A percentile compares a stretch with the other conserved stretches of the same genome.
phyloP scores from a whole-genome alignment of 2,113 vertebrate genomes.

The Ardeotis arabs region DNA sequence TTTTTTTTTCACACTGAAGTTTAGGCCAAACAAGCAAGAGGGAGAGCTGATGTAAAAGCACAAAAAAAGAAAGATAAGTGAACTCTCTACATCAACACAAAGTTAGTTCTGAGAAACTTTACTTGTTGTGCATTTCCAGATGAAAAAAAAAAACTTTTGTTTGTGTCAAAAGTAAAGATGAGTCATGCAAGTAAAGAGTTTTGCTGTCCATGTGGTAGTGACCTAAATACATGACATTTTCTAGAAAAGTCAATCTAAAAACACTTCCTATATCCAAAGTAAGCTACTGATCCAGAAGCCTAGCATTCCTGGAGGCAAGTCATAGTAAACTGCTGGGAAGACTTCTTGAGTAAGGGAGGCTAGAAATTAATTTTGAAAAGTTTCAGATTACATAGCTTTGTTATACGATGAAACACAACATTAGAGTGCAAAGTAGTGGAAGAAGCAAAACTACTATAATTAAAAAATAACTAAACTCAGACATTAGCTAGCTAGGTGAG shows the following conservation, averaged over 20 bases:
- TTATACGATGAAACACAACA: neutral
- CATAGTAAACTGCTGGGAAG: neutral
- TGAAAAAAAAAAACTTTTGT: neutral
- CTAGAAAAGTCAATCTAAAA: neutral
- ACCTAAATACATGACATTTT: neutral
- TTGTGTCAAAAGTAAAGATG: neutral
- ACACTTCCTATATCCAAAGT: neutral
- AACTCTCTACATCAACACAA: neutral
- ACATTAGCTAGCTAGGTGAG: neutral
- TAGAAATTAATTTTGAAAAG: neutral
- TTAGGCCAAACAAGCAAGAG: neutral
- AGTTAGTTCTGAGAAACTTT: neutral
- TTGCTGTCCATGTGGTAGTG: neutral
- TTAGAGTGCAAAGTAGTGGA: neutral
- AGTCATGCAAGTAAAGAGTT: neutral
- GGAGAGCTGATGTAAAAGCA: neutral
- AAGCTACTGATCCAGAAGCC: neutral
- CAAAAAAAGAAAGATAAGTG: neutral
- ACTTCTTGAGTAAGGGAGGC: neutral
- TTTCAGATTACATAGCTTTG: neutral
- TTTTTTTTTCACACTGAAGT: neutral
- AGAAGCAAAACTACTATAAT: neutral
- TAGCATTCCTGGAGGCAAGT: neutral
- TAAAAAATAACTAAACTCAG: neutral
- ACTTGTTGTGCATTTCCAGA: neutral